Conservation (phyloP, 2,888 invertebrate genomes). For the Dasysyrphus albostriatus region DNA sequence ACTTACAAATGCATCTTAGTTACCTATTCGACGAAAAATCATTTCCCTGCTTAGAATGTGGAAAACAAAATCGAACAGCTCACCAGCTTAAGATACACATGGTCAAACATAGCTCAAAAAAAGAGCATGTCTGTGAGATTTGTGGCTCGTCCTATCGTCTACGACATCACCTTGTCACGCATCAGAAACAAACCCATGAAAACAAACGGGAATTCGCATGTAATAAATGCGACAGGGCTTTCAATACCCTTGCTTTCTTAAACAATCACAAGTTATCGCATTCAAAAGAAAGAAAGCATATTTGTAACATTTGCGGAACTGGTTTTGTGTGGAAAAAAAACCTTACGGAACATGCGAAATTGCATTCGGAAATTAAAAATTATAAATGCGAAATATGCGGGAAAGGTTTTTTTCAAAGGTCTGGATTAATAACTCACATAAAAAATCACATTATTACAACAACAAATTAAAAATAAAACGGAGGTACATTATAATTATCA, state of each 20-base stretch:
- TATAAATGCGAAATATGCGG: constrained; percentile 79
- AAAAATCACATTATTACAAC: constrained; percentile 70
- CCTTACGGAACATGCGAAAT: constrained; percentile 79
- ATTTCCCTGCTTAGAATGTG: constrained; percentile 48
- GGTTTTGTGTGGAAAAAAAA: constrained; percentile 80
- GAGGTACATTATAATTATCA: too few species aligned
- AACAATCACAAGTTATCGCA: constrained; percentile 80
- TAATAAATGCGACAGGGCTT: constrained; percentile 78
- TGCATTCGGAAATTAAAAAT: constrained; percentile 78
- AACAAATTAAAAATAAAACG: background rate
- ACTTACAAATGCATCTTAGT: constrained; percentile 55
- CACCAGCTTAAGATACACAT: constrained; percentile 60
- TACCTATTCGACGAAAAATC: constrained; percentile 40
- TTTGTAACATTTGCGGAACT: constrained; percentile 78
- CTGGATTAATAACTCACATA: constrained; percentile 75
- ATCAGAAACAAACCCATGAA: constrained; percentile 77
- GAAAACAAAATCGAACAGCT: constrained; percentile 50
- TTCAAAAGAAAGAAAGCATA: constrained; percentile 77
- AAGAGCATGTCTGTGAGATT: constrained; percentile 53
- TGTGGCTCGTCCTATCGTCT: constrained; percentile 56
- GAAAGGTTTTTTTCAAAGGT: constrained; percentile 78
- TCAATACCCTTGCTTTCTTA: constrained; percentile 79
- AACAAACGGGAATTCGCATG: constrained; percentile 80
- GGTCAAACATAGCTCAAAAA: constrained; percentile 42
- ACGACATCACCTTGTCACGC: constrained; percentile 51